Evolutionary conservation across 2,113 vertebrate genomes (phyloP).

Genomic region (Epinephelus moara): DNA sequence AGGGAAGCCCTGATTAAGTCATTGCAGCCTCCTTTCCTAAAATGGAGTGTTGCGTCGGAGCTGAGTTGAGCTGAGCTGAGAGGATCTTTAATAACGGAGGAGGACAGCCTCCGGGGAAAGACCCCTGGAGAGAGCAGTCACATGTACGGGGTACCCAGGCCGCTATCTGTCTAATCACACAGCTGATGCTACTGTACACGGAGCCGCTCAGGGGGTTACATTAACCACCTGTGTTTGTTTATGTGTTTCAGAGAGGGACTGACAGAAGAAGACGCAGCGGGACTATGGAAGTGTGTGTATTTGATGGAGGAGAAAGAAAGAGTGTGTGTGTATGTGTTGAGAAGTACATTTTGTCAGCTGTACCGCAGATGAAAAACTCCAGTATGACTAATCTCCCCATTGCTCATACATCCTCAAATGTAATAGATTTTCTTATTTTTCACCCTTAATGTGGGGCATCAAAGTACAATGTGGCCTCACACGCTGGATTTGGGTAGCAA

Average conservation of each 20-base stretch:
- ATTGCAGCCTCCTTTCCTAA: slow-evolving; percentile 59
- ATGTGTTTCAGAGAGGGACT: background rate
- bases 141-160: slow-evolving; percentile 39
- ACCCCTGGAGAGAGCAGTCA: slow-evolving; percentile 59
- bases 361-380: slow-evolving; percentile 10
- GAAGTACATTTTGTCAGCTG: background rate
- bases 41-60: slow-evolving; percentile 59
- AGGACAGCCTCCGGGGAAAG: slow-evolving; percentile 45
- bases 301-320: background rate
- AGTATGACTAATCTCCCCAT: fast-evolving
- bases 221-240: slow-evolving; percentile 6
- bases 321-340: background rate
- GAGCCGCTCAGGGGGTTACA: slow-evolving; percentile 8
- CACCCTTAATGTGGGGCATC: background rate
- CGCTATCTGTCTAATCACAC: slow-evolving; percentile 13
- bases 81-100: slow-evolving; percentile 54
- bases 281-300: background rate
- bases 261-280: background rate
- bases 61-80: slow-evolving; percentile 32
- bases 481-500: background rate
- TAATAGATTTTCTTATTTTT: slow-evolving; percentile 1
- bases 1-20: slow-evolving; percentile 82
- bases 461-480: background rate
- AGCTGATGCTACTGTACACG: slow-evolving; percentile 15
- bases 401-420: slow-evolving; percentile 17